These are phyloP conservation scores for Dicentrarchus labrax DNA, from an alignment of 2,113 vertebrate genomes.

Conservation along the genomic window DNA sequence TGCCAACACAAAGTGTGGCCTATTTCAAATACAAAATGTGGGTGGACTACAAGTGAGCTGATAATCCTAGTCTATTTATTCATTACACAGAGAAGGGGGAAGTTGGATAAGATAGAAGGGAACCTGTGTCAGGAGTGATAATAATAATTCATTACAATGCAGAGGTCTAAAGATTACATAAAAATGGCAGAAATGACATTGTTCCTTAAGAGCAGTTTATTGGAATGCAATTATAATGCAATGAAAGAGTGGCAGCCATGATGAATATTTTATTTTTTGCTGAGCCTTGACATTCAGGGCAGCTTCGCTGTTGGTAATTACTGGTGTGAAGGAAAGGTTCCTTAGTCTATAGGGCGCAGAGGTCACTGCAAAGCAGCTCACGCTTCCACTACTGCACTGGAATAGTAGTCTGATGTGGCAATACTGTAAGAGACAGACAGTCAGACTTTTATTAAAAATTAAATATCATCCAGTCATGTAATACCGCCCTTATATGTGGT, in stretches of 20 bases:
- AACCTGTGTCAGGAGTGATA: constrained; percentile 58
- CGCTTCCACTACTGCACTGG: background rate
- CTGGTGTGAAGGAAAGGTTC: constrained; percentile 8
- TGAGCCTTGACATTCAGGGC: constrained; percentile 29
- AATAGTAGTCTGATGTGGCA: constrained; percentile 10
- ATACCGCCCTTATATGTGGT: background rate
- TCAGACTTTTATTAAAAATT: background rate
- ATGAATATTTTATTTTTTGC: constrained; percentile 34
- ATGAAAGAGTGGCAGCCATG: background rate
- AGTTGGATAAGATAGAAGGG: constrained; percentile 37
- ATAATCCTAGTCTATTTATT: constrained; percentile 65
- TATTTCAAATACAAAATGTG: constrained; percentile 58
- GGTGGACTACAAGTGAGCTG: constrained; percentile 58
- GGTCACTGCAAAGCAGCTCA: constrained; percentile 5
- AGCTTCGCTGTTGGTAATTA: constrained; percentile 26
- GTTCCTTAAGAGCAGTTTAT: constrained; percentile 44
- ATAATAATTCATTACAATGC: constrained; percentile 57
- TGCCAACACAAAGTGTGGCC: constrained; percentile 53
- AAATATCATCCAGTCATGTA: background rate
- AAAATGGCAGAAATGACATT: constrained; percentile 41
- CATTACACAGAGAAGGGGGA: constrained; percentile 38
- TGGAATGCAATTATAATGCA: constrained; percentile 46
- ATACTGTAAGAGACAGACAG: background rate
- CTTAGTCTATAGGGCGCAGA: background rate
- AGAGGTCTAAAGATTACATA: constrained; percentile 35